A percentile compares a stretch with the other conserved stretches of the same genome.
Conservation (phyloP, 2,888 invertebrate genomes). For the Drosophila fungiperda region DNA sequence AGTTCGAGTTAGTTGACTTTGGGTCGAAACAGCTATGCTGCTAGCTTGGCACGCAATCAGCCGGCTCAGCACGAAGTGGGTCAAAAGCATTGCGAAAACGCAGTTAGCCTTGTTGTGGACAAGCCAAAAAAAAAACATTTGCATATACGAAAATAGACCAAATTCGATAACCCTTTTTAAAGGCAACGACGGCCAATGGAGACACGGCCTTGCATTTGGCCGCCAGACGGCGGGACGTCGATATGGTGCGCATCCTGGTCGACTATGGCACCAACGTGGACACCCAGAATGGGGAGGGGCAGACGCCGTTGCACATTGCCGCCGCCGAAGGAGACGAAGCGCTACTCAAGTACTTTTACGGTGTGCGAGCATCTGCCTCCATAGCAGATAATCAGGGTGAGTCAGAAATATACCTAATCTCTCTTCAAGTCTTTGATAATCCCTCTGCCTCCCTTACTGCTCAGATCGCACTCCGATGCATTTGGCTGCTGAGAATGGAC, state of each 20-base stretch:
- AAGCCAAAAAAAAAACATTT: slow-evolving; percentile 42
- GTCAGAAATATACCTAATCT: background rate
- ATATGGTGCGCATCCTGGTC: slow-evolving; percentile 95
- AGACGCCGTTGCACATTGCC: slow-evolving; percentile 97
- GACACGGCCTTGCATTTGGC: slow-evolving; percentile 98
- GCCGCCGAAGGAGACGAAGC: slow-evolving; percentile 98
- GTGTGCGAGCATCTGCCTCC: slow-evolving; percentile 96
- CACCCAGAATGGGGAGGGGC: slow-evolving; percentile 96
- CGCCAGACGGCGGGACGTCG: slow-evolving; percentile 95
- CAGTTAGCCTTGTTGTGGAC: slow-evolving; percentile 54
- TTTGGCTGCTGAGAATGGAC: slow-evolving; percentile 98
- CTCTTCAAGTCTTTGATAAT: background rate
- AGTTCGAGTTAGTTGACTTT: slow-evolving; percentile 72
- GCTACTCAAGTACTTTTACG: slow-evolving; percentile 97
- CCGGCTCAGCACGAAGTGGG: slow-evolving; percentile 72
- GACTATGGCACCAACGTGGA: slow-evolving; percentile 97
- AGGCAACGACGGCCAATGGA: slow-evolving; percentile 93
- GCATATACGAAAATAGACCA: slow-evolving; percentile 66
- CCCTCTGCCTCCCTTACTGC: background rate
- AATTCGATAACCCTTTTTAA: slow-evolving; percentile 44
- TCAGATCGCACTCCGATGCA: slow-evolving; percentile 98
- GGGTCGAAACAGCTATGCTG: slow-evolving; percentile 52
- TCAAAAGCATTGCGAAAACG: slow-evolving; percentile 70
- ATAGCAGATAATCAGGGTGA: slow-evolving; percentile 96
- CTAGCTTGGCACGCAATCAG: slow-evolving; percentile 66